Percentiles rank a stretch among this genome's conserved stretches.
These are phyloP conservation scores for Dexiosoma caninum DNA, from an alignment of 2,888 invertebrate genomes.

Conservation along the genomic window DNA sequence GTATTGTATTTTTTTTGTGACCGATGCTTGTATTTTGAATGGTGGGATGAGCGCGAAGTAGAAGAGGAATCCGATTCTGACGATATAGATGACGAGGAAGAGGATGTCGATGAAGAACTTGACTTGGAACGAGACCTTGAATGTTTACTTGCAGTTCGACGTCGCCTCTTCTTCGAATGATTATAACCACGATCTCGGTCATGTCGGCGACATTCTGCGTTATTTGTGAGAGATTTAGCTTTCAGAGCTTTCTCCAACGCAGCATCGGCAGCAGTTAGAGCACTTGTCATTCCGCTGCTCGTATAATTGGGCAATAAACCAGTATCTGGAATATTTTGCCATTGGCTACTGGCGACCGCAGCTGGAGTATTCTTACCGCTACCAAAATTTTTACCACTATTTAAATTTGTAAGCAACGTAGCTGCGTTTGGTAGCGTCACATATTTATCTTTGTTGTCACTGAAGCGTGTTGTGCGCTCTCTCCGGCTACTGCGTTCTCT, in stretches of 20 bases:
- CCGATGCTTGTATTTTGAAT: conserved; percentile 64
- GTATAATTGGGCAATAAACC: conserved; percentile 33
- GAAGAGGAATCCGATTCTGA: conserved; percentile 55
- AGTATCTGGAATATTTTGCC: conserved; percentile 42
- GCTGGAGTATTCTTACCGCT: conserved; percentile 1
- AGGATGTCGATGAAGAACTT: conserved; percentile 50
- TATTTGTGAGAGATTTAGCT: conserved; percentile 31
- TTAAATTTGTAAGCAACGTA: conserved; percentile 67
- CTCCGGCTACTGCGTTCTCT: conserved; percentile 69
- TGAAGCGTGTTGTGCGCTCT: conserved; percentile 76
- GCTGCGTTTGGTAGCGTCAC: conserved; percentile 58
- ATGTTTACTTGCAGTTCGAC: conserved; percentile 5
- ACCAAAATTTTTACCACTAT: conserved; percentile 14
- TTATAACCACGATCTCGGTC: conserved; percentile 13
- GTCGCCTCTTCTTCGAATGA: conserved; percentile 27
- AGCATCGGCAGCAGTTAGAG: conserved; percentile 70
- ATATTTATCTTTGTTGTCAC: conserved; percentile 75
- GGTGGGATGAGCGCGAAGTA: conserved; percentile 57
- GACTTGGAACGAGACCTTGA: conserved; percentile 44
- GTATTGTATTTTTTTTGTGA: conserved; percentile 55
- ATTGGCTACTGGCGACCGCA: conserved; percentile 9
- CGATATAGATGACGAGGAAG: conserved; percentile 59
- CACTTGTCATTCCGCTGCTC: conserved; percentile 55
- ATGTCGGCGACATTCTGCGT: conserved; percentile 17
- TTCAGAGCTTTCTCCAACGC: conserved; percentile 69